phyloP scores from a whole-genome alignment of 1,140 invertebrate genomes.

The Saxidomus purpurata region DNA sequence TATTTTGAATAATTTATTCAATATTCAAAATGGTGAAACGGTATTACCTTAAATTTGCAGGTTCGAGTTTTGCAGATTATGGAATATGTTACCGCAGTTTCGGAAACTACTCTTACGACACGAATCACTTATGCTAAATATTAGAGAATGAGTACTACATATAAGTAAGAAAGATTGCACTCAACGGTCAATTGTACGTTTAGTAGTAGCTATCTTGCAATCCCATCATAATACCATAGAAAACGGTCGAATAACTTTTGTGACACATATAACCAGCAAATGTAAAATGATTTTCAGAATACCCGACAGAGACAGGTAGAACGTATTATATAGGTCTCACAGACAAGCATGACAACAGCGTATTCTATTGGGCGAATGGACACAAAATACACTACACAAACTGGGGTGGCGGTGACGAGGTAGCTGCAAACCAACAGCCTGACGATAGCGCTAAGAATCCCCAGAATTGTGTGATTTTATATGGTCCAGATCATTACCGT shows the following conservation, averaged over 20 bases:
- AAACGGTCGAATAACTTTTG: not conserved
- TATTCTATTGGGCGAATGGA: slow-evolving; percentile 22
- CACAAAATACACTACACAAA: not conserved
- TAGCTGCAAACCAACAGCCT: slow-evolving; percentile 6
- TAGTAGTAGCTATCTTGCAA: not conserved
- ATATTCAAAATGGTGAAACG: too few relatives aligned
- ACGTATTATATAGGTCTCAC: not conserved
- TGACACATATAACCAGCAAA: not conserved
- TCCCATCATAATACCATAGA: not conserved
- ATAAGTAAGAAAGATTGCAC: too few relatives aligned
- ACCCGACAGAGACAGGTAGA: not conserved
- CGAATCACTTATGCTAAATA: too few relatives aligned
- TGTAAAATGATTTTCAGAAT: not conserved
- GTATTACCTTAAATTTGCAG: too few relatives aligned
- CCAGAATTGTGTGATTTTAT: slow-evolving; percentile 2
- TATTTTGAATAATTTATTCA: too few relatives aligned
- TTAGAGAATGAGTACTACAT: too few relatives aligned
- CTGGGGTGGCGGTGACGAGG: slow-evolving; percentile 28
- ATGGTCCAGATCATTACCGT: slow-evolving; percentile 14
- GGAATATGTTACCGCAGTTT: too few relatives aligned
- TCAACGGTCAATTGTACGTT: too few relatives aligned
- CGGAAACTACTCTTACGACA: too few relatives aligned
- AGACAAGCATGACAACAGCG: not conserved
- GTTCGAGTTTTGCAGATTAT: too few relatives aligned
- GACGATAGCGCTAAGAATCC: not conserved